These are phyloP conservation scores for Drosophila koepferae DNA, from an alignment of 2,888 invertebrate genomes.

Conservation along the genomic window DNA sequence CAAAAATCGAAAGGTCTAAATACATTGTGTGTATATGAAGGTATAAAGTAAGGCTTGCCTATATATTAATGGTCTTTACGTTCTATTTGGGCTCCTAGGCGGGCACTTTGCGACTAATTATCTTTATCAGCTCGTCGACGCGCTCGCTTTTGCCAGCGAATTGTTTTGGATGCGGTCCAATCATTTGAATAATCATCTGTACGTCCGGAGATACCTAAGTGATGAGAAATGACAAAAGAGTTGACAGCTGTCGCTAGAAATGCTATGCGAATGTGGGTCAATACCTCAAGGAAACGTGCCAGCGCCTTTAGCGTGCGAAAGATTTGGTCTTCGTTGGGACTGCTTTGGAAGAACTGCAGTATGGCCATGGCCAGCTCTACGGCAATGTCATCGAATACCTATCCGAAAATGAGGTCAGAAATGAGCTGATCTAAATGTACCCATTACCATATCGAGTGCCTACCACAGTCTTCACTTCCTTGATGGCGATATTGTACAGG, in stretches of 20 bases:
- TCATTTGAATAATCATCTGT: slow-evolving; percentile 95
- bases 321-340: slow-evolving; percentile 92
- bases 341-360: slow-evolving; percentile 93
- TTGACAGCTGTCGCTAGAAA: slow-evolving; percentile 67
- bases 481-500: slow-evolving; percentile 95
- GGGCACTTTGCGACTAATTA: slow-evolving; percentile 89
- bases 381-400: slow-evolving; percentile 97
- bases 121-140: slow-evolving; percentile 92
- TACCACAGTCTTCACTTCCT: slow-evolving; percentile 99
- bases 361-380: slow-evolving; percentile 96
- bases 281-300: slow-evolving; percentile 86
- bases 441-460: slow-evolving; percentile 81
- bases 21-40: slow-evolving; percentile 48
- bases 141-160: slow-evolving; percentile 93
- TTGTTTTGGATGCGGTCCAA: slow-evolving; percentile 93
- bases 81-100: slow-evolving; percentile 63
- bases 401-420: slow-evolving; percentile 41
- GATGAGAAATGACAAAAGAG: slow-evolving; percentile 31
- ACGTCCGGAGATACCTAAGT: slow-evolving; percentile 93
- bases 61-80: slow-evolving; percentile 42
- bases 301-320: slow-evolving; percentile 92
- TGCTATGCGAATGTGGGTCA: slow-evolving; percentile 61
- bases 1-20: slow-evolving; percentile 66
- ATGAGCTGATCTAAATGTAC: not conserved
- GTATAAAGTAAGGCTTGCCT: slow-evolving; percentile 42